Evolutionary conservation across 2,113 vertebrate genomes (phyloP), one percentile per base, ranked within the genome.

Genomic region (Falco punctatus): DNA sequence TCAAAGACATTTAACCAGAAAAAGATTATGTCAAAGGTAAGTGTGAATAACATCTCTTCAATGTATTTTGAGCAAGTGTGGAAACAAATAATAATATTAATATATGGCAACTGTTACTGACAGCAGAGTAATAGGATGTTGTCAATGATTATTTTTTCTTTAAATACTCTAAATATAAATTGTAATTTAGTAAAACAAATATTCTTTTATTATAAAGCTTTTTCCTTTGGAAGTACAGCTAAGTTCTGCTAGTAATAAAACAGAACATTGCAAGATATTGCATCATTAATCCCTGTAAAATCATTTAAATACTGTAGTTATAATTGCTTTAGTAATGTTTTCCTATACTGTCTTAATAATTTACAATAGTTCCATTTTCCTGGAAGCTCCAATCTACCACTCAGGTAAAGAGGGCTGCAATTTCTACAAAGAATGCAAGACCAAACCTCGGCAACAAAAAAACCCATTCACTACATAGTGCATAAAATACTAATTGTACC

Each of bases 181-280:
- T 89, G 46, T 88, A 92, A 85, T 92, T 92, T 93, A 73, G 75
- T 94, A 86, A 94, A 94, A 93, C 81, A 96, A 95, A 96, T 96
- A 90, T 91, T 95, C 84, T 75, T 97, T 89, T 77, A 90, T 89
- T 86, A 48, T 73, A 71, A 84, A 84, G 32, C 28, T 11, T 96
- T 97, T 96, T 95, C 30, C 35, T 91, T 96, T 87, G 57, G 78
- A 93, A 92, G 59, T 90, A 96, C 44, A 81, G 57, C 38, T 96
- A 94, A 95, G 55, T 96, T 96, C 87, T 95, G 65, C 73, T 72
- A 78, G 88, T 90, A 94, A 95, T 95, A 94, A 97, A 97, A 93
- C 42, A 93, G n/a, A 90, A 79, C 94, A 66, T 72, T 94, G 48
- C 38, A 88, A 93, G 88, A 54, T 96, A 89, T 97, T 95, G 88